These are phyloP conservation scores for Bergia puertoricense DNA, from an alignment of 92 coral and sea anemone genomes.

Conservation along the genomic window DNA sequence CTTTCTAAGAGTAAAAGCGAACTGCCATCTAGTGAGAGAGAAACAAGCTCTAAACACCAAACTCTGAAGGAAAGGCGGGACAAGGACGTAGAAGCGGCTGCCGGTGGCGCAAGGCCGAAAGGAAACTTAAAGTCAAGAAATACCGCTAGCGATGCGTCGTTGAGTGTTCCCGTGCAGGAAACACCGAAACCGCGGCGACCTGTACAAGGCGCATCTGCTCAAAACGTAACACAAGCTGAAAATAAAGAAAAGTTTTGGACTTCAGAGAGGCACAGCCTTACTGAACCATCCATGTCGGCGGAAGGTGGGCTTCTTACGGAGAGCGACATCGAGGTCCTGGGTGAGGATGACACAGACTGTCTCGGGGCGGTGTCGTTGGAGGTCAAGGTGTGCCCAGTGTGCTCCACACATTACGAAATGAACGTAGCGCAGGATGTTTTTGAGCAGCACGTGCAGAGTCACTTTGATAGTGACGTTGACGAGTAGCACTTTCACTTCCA, in stretches of 20 bases:
- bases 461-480: slow-evolving; percentile 50
- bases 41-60: neutral
- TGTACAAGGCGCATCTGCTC: slow-evolving; percentile 5
- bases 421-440: slow-evolving; percentile 49
- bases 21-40: neutral
- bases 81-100: neutral
- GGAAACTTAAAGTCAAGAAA: neutral
- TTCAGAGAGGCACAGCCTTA: neutral
- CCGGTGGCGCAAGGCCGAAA: slow-evolving; percentile 17
- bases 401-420: slow-evolving; percentile 47
- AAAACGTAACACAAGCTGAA: slow-evolving; percentile 21
- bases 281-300: neutral
- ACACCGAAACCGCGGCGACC: slow-evolving; percentile 17
- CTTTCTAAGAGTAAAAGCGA: neutral
- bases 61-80: neutral
- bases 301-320: slow-evolving; percentile 32
- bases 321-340: slow-evolving; percentile 60
- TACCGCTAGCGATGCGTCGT: neutral
- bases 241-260: neutral
- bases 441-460: slow-evolving; percentile 64
- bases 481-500: neutral
- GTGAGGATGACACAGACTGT: slow-evolving; percentile 55
- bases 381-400: slow-evolving; percentile 71
- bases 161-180: slow-evolving; percentile 75
- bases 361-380: slow-evolving; percentile 40